Evolutionary conservation across 1,140 invertebrate genomes (phyloP).

Genomic region (Eumaeus atala): DNA sequence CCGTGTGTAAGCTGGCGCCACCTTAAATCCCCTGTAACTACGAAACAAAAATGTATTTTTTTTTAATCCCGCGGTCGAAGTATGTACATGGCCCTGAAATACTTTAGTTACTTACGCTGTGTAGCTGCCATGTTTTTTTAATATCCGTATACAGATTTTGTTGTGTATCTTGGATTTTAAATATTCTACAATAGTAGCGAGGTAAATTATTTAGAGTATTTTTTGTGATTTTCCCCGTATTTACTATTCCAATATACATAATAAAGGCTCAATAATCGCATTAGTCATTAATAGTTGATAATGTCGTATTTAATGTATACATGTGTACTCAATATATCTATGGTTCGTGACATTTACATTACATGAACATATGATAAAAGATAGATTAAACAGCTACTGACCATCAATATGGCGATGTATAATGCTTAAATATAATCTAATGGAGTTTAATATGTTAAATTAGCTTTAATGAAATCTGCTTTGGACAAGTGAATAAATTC

Average conservation of each 20-base stretch:
- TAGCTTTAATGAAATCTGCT: too few relatives aligned
- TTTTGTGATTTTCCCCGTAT: constrained; percentile 4
- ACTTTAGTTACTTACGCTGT: constrained; percentile 36
- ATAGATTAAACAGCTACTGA: background rate
- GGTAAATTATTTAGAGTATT: background rate
- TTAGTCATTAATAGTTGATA: constrained; percentile 48
- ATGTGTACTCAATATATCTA: constrained; percentile 56
- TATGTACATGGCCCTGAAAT: background rate
- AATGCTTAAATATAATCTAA: too few relatives aligned
- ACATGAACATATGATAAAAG: constrained; percentile 8
- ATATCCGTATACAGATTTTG: constrained; percentile 31
- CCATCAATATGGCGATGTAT: too few relatives aligned
- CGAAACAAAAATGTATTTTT: constrained; percentile 7
- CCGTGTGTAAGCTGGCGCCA: too few relatives aligned
- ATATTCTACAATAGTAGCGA: constrained; percentile 12
- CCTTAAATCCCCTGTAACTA: too few relatives aligned
- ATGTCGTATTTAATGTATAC: constrained; percentile 44
- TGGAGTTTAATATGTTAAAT: too few relatives aligned
- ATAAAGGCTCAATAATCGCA: constrained; percentile 50
- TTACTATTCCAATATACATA: constrained; percentile 50
- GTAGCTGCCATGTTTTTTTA: constrained; percentile 56
- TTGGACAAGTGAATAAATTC: too few relatives aligned
- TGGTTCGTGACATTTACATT: constrained; percentile 50
- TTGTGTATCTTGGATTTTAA: constrained; percentile 52
- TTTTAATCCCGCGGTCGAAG: background rate